These are phyloP conservation scores for Platypus cylindrus DNA, from an alignment of 2,888 invertebrate species.

Conservation along the genomic window DNA sequence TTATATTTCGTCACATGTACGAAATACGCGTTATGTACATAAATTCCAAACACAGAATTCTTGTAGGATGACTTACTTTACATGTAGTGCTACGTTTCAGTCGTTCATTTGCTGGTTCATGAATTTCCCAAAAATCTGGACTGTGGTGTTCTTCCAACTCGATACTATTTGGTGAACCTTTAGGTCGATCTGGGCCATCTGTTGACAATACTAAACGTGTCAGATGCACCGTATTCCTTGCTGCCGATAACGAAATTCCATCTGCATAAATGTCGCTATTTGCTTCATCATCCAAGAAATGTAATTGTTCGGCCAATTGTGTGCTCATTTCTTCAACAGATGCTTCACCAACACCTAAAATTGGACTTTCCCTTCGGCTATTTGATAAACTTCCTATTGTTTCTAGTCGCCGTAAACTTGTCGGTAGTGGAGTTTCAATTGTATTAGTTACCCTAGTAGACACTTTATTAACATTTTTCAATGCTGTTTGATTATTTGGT, in stretches of 20 bases:
- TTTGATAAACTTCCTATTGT: constrained; percentile 8
- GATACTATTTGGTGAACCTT: constrained; percentile 31
- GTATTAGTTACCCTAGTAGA: no score
- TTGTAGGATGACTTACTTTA: constrained; percentile 22
- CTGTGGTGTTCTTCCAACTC: constrained; percentile 28
- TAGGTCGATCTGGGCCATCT: constrained; percentile 29
- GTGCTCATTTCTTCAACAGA: constrained; percentile 15
- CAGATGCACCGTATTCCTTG: constrained; percentile 25
- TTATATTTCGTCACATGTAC: no score
- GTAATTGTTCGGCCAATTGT: constrained; percentile 15
- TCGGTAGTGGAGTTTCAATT: constrained; percentile 7
- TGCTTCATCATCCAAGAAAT: constrained; percentile 16
- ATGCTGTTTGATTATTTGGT: no score
- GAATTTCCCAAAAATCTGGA: constrained; percentile 31
- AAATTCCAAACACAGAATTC: no score
- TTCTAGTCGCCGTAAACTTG: constrained; percentile 7
- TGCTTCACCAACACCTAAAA: constrained; percentile 7
- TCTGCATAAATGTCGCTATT: constrained; percentile 14
- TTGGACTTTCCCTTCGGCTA: constrained; percentile 11
- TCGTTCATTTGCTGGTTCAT: constrained; percentile 23
- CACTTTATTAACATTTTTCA: no score
- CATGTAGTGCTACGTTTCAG: constrained; percentile 26
- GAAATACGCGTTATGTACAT: no score
- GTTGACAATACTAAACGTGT: constrained; percentile 29
- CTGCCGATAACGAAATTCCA: constrained; percentile 14